Evolutionary conservation across 1,140 invertebrate species (phyloP).

Genomic region (Magallana gigas): DNA sequence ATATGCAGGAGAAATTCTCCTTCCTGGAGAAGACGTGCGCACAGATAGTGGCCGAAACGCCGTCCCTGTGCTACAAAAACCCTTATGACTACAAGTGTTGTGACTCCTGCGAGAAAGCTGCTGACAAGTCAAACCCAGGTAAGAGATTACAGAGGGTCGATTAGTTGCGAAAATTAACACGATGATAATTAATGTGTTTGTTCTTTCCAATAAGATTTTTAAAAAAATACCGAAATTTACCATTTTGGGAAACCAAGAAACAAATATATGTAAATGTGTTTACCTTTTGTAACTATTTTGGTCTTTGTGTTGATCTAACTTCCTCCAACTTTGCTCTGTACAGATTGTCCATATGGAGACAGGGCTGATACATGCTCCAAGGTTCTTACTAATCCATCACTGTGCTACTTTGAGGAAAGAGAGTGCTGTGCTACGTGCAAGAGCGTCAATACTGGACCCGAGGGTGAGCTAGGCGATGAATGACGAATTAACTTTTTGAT

Average conservation of each 20-base stretch:
- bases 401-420: not conserved
- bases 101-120: constrained; percentile 1
- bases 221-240: too few species aligned
- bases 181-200: too few species aligned
- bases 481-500: not conserved
- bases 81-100: not conserved
- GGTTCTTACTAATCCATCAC: not conserved
- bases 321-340: too few species aligned
- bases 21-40: constrained; percentile 20
- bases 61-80: not conserved
- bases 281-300: too few species aligned
- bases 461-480: not conserved
- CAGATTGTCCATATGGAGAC: not conserved
- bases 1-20: not conserved
- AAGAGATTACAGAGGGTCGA: not conserved
- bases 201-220: too few species aligned
- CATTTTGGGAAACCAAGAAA: too few species aligned
- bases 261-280: too few species aligned
- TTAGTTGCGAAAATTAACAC: too few species aligned
- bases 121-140: not conserved
- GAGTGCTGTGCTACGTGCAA: not conserved
- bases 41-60: not conserved
- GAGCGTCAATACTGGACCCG: not conserved
- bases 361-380: not conserved
- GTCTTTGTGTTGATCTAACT: too few species aligned